These are phyloP conservation scores for Gallinago media DNA, from an alignment of 2,113 vertebrate genomes.

Conservation along the genomic window DNA sequence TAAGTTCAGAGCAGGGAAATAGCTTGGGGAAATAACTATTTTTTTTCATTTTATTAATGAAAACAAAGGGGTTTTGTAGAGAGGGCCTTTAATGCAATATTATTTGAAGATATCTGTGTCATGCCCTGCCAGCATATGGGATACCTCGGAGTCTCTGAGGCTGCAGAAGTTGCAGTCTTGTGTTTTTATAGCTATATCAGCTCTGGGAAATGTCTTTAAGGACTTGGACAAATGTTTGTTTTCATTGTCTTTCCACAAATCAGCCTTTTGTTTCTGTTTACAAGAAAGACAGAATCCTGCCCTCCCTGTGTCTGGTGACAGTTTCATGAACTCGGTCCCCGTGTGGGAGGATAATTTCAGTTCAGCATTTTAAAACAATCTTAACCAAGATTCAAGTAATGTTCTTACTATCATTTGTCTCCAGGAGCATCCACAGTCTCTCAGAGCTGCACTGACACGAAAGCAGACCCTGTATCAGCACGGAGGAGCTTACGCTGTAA, in stretches of 20 bases:
- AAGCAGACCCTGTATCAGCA: not conserved
- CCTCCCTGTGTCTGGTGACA: not conserved
- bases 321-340: not conserved
- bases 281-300: not conserved
- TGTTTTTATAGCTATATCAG: not conserved
- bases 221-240: not conserved
- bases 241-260: conserved; percentile 6
- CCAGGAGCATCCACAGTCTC: not conserved
- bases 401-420: not conserved
- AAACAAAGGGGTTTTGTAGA: not conserved
- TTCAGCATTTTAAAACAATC: conserved; percentile 14
- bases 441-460: not conserved
- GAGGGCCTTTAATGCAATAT: not conserved
- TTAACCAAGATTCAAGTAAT: not conserved
- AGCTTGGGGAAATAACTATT: not conserved
- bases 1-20: not conserved
- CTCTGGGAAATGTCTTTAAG: not conserved
- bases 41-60: not conserved
- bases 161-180: not conserved
- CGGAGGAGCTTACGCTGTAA: accelerated
- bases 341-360: not conserved
- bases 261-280: conserved; percentile 10
- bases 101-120: not conserved
- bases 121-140: not conserved
- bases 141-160: not conserved